Evolutionary conservation across 2,888 invertebrate genomes (phyloP), one percentile per base, ranked within the genome.

Genomic region (Nasonovia ribisnigri): DNA sequence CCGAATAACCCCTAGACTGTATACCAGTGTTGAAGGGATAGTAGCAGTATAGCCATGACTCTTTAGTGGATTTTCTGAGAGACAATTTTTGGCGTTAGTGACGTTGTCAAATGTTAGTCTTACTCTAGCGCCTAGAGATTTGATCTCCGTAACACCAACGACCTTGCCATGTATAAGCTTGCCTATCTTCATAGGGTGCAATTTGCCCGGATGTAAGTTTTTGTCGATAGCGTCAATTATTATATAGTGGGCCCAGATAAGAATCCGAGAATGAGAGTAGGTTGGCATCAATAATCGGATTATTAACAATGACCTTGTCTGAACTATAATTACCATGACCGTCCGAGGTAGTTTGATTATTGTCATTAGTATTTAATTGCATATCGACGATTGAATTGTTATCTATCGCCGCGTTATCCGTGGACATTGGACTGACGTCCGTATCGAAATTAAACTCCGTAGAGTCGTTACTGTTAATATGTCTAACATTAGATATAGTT

Each of bases 191-290:
- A 86, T 77, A 16, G n/a, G 77, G 4, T 77, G 77, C n/a, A 77
- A 36, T 77, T 77, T 46, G n/a, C n/a, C n/a, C n/a, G n/a, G n/a
- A n/a, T n/a, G n/a, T n/a, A n/a, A n/a, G n/a, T n/a, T n/a, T 86
- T 46, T 46, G 86, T 86, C 86, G 29, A 46, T 86, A 86, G 46
- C 86, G 29, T 86, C 46, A 46, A 46, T 86, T 86, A 86, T 86
- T 43, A 46, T 86, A 86, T 86, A 46, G 16, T 84, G 42, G 84
- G 84, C 84, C 42, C 84, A 3, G 20, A 84, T 84, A 84, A 3
- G 84, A 84, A 43, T 42, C 84, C 24, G 36, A 84, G 84, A 84
- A 36, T 16, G 84, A 43, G 84, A 84, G 84, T 84, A 84, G 84
- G 42, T 84, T 84, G 24, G 42, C 24, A 84, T 84, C 84, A 20